phyloP scores from a whole-genome alignment of 2,888 invertebrate genomes.

The Busseola fusca region DNA sequence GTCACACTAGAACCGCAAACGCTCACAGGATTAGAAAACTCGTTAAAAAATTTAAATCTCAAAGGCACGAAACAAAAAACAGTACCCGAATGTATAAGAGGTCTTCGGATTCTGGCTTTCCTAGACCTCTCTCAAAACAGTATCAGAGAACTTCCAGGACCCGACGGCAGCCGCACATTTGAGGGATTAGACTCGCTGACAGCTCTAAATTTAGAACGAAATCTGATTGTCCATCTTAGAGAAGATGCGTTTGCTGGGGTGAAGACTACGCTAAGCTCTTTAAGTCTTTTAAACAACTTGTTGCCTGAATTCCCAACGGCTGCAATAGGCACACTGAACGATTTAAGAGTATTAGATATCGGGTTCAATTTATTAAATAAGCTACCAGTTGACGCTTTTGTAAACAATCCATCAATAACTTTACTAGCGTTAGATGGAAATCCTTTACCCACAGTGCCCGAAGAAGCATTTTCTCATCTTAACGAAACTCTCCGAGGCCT shows the following conservation, averaged over 20 bases:
- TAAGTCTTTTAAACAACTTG: constrained; percentile 96
- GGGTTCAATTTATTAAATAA: constrained; percentile 96
- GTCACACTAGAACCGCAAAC: constrained; percentile 92
- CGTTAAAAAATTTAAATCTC: constrained; percentile 95
- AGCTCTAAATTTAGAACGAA: constrained; percentile 96
- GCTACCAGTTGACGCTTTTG: constrained; percentile 94
- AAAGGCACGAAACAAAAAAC: constrained; percentile 95
- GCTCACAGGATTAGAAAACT: constrained; percentile 93
- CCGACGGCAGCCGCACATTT: constrained; percentile 91
- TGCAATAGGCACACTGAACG: constrained; percentile 93
- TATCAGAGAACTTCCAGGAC: constrained; percentile 93
- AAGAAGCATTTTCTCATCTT: constrained; percentile 93
- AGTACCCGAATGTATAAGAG: constrained; percentile 94
- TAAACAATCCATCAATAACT: constrained; percentile 95
- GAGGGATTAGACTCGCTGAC: constrained; percentile 94
- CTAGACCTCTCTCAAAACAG: constrained; percentile 97
- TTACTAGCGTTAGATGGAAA: constrained; percentile 97
- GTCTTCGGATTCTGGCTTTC: constrained; percentile 94
- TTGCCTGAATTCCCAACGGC: constrained; percentile 95
- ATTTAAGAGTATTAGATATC: constrained; percentile 96
- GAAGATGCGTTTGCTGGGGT: constrained; percentile 94
- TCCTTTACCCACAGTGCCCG: constrained; percentile 95
- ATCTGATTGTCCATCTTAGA: constrained; percentile 93
- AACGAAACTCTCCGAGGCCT: constrained; percentile 95
- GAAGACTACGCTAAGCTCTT: constrained; percentile 94